Evolutionary conservation across 2,113 vertebrate species (phyloP).

Genomic region (Grantiella picta): DNA sequence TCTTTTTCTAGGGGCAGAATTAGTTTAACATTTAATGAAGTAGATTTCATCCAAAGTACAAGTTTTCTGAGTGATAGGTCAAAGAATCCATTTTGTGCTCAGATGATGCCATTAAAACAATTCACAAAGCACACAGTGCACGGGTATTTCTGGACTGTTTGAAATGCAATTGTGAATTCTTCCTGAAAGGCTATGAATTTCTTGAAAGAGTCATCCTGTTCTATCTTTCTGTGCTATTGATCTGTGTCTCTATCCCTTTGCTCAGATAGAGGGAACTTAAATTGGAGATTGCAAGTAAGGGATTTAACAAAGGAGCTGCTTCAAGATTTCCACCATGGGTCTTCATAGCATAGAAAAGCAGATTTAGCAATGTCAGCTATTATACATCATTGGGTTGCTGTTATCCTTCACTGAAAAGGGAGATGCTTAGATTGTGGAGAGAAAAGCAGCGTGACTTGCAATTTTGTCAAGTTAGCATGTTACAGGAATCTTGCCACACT

Average conservation of each 20-base stretch:
- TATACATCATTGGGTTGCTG: background rate
- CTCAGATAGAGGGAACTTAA: background rate
- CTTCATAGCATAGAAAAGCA: background rate
- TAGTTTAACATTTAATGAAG: background rate
- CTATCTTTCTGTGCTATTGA: background rate
- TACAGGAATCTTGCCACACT: background rate
- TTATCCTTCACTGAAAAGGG: background rate
- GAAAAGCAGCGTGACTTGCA: background rate
- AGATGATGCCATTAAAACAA: background rate
- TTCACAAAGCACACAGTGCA: background rate
- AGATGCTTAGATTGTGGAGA: background rate
- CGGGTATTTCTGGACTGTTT: background rate
- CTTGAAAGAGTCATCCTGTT: background rate
- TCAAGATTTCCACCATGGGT: background rate
- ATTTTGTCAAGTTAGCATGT: background rate
- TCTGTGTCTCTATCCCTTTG: background rate
- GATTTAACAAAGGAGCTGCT: constrained; percentile 9
- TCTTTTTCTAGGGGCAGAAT: background rate
- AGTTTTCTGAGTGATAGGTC: background rate
- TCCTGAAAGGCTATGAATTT: background rate
- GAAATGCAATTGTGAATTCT: background rate
- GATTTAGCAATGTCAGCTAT: background rate
- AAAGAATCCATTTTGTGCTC: background rate
- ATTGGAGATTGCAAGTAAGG: background rate
- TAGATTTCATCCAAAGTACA: background rate